A percentile compares a stretch with the other conserved stretches of the same genome.
phyloP scores from a whole-genome alignment of 1,140 invertebrate species.

The Stratiolaelaps scimitus region DNA sequence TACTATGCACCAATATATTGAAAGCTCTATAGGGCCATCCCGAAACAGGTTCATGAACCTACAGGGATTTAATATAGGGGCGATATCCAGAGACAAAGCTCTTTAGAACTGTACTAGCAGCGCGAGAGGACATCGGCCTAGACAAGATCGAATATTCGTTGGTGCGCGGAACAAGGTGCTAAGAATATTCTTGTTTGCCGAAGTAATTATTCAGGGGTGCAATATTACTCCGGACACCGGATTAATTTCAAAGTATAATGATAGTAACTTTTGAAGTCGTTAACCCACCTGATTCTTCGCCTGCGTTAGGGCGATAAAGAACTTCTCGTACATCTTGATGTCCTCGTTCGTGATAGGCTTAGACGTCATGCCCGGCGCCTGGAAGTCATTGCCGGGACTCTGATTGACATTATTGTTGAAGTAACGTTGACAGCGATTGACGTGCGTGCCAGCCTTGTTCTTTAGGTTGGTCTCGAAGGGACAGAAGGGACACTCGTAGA shows the following conservation, averaged over 20 bases:
- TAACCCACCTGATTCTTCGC: slow-evolving; percentile 18
- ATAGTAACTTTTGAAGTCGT: background rate
- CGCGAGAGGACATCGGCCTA: too few relatives aligned
- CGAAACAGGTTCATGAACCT: too few relatives aligned
- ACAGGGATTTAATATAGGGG: too few relatives aligned
- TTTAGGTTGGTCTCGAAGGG: slow-evolving; percentile 88
- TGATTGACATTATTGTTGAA: slow-evolving; percentile 73
- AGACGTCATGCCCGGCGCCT: slow-evolving; percentile 79
- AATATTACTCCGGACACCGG: too few relatives aligned
- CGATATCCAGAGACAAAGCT: too few relatives aligned
- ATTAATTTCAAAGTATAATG: background rate
- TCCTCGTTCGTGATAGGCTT: slow-evolving; percentile 39
- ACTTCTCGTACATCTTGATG: slow-evolving; percentile 38
- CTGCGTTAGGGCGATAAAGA: slow-evolving; percentile 23
- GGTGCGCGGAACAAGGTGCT: too few relatives aligned
- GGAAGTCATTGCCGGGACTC: slow-evolving; percentile 70
- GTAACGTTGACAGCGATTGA: slow-evolving; percentile 74
- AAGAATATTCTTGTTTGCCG: too few relatives aligned
- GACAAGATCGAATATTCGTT: too few relatives aligned
- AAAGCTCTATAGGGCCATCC: too few relatives aligned
- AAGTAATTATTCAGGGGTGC: too few relatives aligned
- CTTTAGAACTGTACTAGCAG: too few relatives aligned
- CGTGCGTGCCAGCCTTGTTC: slow-evolving; percentile 75
- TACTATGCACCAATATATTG: too few relatives aligned
- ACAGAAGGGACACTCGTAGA: slow-evolving; percentile 84